Conservation (phyloP, 1,140 invertebrate species). For the Temnothorax nylanderi region DNA sequence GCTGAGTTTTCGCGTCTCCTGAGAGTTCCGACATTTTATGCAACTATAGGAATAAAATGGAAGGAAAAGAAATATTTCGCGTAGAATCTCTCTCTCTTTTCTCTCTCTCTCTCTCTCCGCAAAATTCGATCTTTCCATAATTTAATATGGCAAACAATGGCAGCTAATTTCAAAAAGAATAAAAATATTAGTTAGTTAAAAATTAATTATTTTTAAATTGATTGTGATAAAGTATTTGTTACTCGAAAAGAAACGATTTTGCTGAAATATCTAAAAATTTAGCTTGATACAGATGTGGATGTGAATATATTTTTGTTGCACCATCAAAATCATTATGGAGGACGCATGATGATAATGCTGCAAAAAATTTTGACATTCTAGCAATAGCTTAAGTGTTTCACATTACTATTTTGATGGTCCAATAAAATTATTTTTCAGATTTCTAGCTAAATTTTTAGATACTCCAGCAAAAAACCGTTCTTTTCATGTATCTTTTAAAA, state of each 20-base stretch:
- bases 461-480: too few relatives aligned
- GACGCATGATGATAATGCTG: too few relatives aligned
- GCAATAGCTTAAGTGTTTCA: too few relatives aligned
- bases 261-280: not conserved
- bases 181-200: not conserved
- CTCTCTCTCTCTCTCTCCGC: too few relatives aligned
- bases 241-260: not conserved
- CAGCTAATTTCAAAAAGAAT: not conserved
- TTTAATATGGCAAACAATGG: not conserved
- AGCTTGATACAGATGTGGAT: not conserved
- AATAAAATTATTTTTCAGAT: too few relatives aligned
- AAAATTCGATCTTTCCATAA: not conserved
- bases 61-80: conserved; percentile 1
- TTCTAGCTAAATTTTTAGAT: too few relatives aligned
- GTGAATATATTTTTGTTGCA: not conserved
- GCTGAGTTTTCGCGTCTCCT: not conserved
- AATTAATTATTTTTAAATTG: not conserved
- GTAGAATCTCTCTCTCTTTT: not conserved
- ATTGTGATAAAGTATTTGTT: not conserved
- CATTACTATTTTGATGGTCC: too few relatives aligned
- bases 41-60: conserved; percentile 12
- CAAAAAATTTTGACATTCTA: too few relatives aligned
- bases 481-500: not conserved
- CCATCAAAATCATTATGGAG: too few relatives aligned
- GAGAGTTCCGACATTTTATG: conserved; percentile 36